Base-by-base conservation (phyloP, 2,888 invertebrate species). In the Tetragnatha montana region DNA sequence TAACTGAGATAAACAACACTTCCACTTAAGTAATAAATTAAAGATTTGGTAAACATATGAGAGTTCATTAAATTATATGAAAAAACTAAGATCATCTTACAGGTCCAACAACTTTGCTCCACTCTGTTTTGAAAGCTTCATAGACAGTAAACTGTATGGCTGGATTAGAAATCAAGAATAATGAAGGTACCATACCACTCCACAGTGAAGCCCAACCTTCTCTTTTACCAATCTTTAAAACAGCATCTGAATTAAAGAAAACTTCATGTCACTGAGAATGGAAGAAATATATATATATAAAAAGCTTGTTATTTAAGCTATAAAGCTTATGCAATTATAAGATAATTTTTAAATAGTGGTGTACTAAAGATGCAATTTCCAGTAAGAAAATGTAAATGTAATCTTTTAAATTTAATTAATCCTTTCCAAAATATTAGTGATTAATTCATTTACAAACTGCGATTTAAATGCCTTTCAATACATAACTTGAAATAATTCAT, bases 71-170 rank as follows among this genome's bases (percentile, higher is more conserved):
- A 71, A 71, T 17, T 6, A 68, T 6, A 71, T 60, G 17, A 12
- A 60, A 60, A 60, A 19, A 49, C 6, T 10, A n/a, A 19, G 35
- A 70, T 60, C 47, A 47, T 80, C 81, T 86, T 12, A 82, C 60
- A 21, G 60, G 35, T 14, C 89, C 87, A 22, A 80, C 21, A 22
- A 82, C 51, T 74, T 82, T 82, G 8, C 73, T 60, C n/a, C 73
- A 82, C 85, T 90, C 86, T 22, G 89, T 70, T 82, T 98, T 98
- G 17, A 98, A 94, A 84, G 96, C 94, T 94, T 98, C 98, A 93
- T 98, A 98, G 82, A 97, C 96, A 95, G 98, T 97, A 93, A 98
- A 98, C 93, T 98, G 98, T 91, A 98, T 95, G 0, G 98, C 97
- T 19, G 98, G 98, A 94, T 98, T 98, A 12, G 96, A 95, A 22